Conservation (phyloP, 2,113 vertebrate species). For the Brachyistius frenatus region DNA sequence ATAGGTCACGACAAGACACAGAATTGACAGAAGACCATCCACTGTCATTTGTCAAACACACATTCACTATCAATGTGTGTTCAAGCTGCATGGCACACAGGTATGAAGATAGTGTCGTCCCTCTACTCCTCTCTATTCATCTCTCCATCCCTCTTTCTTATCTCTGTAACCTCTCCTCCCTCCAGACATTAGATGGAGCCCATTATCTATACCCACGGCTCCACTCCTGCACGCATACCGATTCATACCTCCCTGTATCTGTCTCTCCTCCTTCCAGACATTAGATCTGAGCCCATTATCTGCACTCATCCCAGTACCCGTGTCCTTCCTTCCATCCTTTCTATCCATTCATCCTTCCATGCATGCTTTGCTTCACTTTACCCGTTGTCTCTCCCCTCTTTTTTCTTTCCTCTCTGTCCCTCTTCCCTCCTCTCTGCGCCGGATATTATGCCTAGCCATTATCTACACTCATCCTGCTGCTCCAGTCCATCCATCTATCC, state of each 20-base stretch:
- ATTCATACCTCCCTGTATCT: slow-evolving; percentile 32
- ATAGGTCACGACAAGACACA: slow-evolving; percentile 1
- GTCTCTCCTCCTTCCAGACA: slow-evolving; percentile 47
- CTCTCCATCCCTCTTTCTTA: slow-evolving; percentile 42
- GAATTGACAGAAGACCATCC: not conserved
- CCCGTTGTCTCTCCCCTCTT: slow-evolving; percentile 44
- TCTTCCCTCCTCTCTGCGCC: slow-evolving; percentile 56
- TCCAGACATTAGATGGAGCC: slow-evolving; percentile 58
- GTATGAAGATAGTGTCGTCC: slow-evolving; percentile 17
- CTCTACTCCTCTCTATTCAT: slow-evolving; percentile 34
- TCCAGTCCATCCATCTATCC: slow-evolving; percentile 71
- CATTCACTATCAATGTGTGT: slow-evolving; percentile 7
- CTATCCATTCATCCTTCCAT: slow-evolving; percentile 36
- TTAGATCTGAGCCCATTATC: slow-evolving; percentile 62
- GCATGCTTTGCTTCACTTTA: slow-evolving; percentile 42
- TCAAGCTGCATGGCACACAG: slow-evolving; percentile 10
- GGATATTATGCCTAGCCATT: slow-evolving; percentile 78
- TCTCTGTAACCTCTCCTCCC: slow-evolving; percentile 55
- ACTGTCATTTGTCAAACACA: slow-evolving; percentile 28
- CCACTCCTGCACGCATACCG: slow-evolving; percentile 37
- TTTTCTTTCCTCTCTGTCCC: slow-evolving; percentile 31
- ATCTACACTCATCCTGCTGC: slow-evolving; percentile 73
- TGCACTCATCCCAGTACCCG: slow-evolving; percentile 33
- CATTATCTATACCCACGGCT: slow-evolving; percentile 62
- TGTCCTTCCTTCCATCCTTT: slow-evolving; percentile 40